Percentiles rank a stretch among this genome's conserved stretches.
Conservation (phyloP, 1,140 invertebrate species). For the Ceratitis capitata region DNA sequence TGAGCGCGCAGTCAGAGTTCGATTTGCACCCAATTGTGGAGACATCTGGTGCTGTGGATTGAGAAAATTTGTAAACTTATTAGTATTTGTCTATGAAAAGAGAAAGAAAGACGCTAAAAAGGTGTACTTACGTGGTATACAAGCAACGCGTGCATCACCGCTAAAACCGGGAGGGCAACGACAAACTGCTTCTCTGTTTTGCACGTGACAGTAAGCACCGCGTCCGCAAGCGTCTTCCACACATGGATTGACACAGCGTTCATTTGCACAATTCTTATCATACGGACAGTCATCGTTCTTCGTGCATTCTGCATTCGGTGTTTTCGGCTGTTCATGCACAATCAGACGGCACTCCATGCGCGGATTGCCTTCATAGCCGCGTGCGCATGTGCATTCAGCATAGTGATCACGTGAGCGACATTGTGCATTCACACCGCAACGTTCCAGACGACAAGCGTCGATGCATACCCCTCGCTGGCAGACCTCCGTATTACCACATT, state of each 20-base stretch:
- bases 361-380: constrained; percentile 83
- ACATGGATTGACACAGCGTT: constrained; percentile 83
- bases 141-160: constrained; percentile 78
- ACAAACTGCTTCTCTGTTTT: constrained; percentile 79
- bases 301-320: constrained; percentile 75
- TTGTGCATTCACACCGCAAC: constrained; percentile 86
- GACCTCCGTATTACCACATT: constrained; percentile 77
- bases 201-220: constrained; percentile 81
- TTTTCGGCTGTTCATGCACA: constrained; percentile 61
- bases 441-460: constrained; percentile 79
- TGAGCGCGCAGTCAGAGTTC: constrained; percentile 80
- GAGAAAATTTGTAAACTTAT: background rate
- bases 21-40: constrained; percentile 77
- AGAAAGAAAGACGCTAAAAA: background rate
- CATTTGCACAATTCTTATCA: constrained; percentile 79
- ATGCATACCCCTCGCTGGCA: constrained; percentile 81
- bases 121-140: constrained; percentile 78
- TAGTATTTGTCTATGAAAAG: background rate
- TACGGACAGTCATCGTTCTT: constrained; percentile 78
- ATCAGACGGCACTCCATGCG: constrained; percentile 78
- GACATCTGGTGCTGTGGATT: constrained; percentile 66
- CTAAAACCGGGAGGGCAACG: constrained; percentile 80
- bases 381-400: constrained; percentile 80
- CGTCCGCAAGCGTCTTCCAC: constrained; percentile 74
- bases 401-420: constrained; percentile 80